Conservation (phyloP, 2,888 invertebrate species). For the Trissolcus brochymenae region DNA sequence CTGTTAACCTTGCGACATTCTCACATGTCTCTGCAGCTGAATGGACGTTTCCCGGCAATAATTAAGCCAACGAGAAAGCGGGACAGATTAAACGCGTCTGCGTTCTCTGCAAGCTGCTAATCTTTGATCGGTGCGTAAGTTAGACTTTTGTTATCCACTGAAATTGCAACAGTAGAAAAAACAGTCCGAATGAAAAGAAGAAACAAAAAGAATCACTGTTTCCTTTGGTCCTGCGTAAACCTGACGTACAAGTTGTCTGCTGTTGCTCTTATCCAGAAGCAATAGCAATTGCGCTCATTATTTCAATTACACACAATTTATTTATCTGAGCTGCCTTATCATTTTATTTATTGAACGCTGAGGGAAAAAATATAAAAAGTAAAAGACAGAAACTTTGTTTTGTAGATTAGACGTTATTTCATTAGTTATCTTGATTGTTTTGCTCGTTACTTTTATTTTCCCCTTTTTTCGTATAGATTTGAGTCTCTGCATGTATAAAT, state of each 20-base stretch:
- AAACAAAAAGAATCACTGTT: too few relatives aligned
- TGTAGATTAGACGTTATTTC: background rate
- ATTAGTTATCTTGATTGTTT: slow-evolving; percentile 6
- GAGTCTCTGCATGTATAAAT: background rate
- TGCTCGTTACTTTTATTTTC: background rate
- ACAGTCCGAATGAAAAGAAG: background rate
- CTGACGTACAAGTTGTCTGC: too few relatives aligned
- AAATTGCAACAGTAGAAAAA: background rate
- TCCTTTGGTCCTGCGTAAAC: too few relatives aligned
- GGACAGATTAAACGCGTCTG: slow-evolving; percentile 28
- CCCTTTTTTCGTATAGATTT: too few relatives aligned
- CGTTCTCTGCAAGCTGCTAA: slow-evolving; percentile 37
- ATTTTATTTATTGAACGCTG: slow-evolving; percentile 14
- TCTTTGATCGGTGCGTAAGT: slow-evolving; percentile 39
- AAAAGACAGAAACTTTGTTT: background rate
- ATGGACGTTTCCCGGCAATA: background rate
- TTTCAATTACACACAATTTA: slow-evolving; percentile 9
- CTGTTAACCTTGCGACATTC: slow-evolving; percentile 31
- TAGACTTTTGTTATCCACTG: slow-evolving; percentile 11
- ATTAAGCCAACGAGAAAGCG: slow-evolving; percentile 12
- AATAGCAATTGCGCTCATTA: background rate
- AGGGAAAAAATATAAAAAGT: background rate
- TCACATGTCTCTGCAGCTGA: slow-evolving; percentile 26
- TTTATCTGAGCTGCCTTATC: slow-evolving; percentile 20
- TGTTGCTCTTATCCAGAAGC: background rate